Evolutionary conservation across 2,888 invertebrate genomes (phyloP), one percentile per base, ranked within the genome.

Genomic region (Sinohyriopsis cumingii): DNA sequence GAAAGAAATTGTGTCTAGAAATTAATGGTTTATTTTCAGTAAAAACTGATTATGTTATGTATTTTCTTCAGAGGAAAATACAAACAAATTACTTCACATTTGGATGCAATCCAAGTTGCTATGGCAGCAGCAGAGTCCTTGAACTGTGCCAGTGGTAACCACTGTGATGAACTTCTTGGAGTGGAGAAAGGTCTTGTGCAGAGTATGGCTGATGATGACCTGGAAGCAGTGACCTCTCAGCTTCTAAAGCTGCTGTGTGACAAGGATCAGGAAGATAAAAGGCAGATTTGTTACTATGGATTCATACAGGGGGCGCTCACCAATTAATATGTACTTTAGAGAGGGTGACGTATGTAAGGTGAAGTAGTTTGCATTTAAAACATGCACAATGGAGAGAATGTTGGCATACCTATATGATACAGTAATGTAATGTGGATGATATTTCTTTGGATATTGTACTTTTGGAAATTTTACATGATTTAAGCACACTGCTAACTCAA

Each of bases 121-220:
- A 80, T 91, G 80, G 91, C 92, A 4, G 91, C 93, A 20, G 91
- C 93, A 9, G 93, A 93, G 81, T 91, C 93, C 0, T 81, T 94
- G 24, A 93, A 93, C 80, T 92, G 93, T 0, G 91, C 92, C 0
- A 91, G 90, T 72, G 90, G 92, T 0, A 89, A 91, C 0, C 91
- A 92, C 71, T 89, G 92, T 33, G 94, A 94, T 70, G 88, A 93
- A 25, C 86, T 94, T 7, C 91, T 92, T 84, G 93, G 92, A 75
- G 88, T 93, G 24, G 94, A 94, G 87, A 93, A 93, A 81, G 91
- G 93, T 77, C 91, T 93, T 69, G 84, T 93, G 33, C 92, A 93
- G 84, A 92, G 90, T 76, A 85, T 93, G 0, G 91, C 92, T 1
- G 91, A 92, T 4, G 92, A 92, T 65, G 89, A 92, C 63, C 92